These are phyloP conservation scores for Lepus oiostolus DNA, from an alignment of 2,797 vertebrate genomes.

Conservation along the genomic window DNA sequence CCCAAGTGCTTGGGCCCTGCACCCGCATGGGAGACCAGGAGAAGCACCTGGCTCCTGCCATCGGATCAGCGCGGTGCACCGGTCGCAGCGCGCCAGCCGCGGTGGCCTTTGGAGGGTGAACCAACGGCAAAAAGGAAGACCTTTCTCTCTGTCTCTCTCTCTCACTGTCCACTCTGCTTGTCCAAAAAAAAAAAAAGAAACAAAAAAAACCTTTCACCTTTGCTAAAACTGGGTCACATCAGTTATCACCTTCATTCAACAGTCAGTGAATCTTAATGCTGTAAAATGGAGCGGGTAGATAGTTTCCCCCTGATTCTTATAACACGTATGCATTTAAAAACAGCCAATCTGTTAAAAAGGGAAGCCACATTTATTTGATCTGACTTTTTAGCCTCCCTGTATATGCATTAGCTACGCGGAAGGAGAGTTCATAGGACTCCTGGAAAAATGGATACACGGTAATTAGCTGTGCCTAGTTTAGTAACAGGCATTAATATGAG, in stretches of 20 bases:
- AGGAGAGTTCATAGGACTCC: conserved; percentile 35
- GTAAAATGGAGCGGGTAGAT: neutral
- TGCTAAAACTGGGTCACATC: neutral
- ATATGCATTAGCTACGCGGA: neutral
- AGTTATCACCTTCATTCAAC: neutral
- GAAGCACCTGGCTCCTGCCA: too few species aligned
- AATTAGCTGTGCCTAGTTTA: conserved; percentile 85
- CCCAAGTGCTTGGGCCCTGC: too few species aligned
- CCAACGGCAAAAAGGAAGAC: too few species aligned
- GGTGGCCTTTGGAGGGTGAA: too few species aligned
- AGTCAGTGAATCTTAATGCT: neutral
- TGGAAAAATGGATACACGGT: conserved; percentile 80
- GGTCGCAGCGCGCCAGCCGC: too few species aligned
- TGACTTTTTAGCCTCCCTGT: neutral
- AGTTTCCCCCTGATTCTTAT: neutral
- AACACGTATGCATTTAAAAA: neutral
- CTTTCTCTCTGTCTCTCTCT: too few species aligned
- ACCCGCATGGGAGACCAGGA: too few species aligned
- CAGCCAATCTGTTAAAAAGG: conserved; percentile 26
- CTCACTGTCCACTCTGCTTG: too few species aligned
- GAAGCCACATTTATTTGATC: neutral
- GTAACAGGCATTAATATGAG: conserved; percentile 83
- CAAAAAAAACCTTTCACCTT: neutral
- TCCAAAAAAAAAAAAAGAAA: neutral
- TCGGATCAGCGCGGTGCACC: too few species aligned